Conservation (phyloP, 1,140 invertebrate genomes). For the Forficula auricularia region DNA sequence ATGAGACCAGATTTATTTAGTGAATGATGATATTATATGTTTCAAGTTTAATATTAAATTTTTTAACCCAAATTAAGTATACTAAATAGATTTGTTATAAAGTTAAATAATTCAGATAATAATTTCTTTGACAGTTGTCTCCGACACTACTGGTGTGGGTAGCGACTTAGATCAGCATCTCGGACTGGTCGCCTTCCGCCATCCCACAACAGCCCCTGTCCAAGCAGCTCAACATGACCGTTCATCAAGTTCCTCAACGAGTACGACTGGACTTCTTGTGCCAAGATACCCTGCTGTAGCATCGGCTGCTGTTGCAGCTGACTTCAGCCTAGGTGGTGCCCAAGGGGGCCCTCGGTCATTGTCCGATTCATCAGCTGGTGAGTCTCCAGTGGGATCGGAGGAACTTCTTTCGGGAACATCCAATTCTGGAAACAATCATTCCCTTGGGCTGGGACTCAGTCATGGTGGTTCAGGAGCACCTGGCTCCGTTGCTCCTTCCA, state of each 20-base stretch:
- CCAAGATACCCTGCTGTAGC: slow-evolving; percentile 35
- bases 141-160: slow-evolving; percentile 53
- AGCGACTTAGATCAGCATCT: slow-evolving; percentile 52
- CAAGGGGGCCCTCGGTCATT: slow-evolving; percentile 39
- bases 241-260: no score
- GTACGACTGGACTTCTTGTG: slow-evolving; percentile 24
- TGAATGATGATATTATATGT: no score
- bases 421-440: not conserved
- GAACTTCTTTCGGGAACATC: slow-evolving; percentile 45
- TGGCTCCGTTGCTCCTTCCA: slow-evolving; percentile 33
- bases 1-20: no score
- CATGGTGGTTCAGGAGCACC: not conserved
- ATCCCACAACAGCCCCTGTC: slow-evolving; percentile 25
- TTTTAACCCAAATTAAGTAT: no score
- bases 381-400: slow-evolving; percentile 49
- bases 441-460: not conserved
- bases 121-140: slow-evolving; percentile 37
- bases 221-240: no score
- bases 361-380: slow-evolving; percentile 62
- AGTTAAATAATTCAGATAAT: no score
- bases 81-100: no score
- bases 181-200: slow-evolving; percentile 34
- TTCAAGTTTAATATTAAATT: no score
- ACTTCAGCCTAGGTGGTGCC: slow-evolving; percentile 28
- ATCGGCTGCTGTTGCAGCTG: slow-evolving; percentile 19